Conservation (phyloP, 1,140 invertebrate genomes). For the Reticulitermes speratus region DNA sequence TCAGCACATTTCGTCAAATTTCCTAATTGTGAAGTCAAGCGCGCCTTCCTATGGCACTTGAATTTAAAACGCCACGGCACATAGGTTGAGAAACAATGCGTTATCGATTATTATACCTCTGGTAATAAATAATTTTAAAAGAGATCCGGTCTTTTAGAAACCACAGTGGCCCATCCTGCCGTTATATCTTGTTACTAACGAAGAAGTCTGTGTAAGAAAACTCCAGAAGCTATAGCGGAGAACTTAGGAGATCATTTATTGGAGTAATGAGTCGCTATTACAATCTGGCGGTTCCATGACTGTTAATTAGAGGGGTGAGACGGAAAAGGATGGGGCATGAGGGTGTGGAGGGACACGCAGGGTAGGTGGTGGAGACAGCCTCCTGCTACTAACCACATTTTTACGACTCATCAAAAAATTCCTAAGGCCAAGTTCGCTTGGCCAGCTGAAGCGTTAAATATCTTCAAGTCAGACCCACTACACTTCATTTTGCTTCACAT, state of each 20-base stretch:
- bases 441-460: background rate
- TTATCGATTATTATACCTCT: no score
- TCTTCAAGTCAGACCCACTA: background rate
- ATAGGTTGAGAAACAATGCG: no score
- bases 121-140: no score
- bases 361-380: background rate
- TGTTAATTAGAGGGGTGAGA: background rate
- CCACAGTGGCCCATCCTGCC: no score
- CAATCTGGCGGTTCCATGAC: background rate
- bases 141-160: no score
- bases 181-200: no score
- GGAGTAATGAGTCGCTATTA: background rate
- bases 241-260: background rate
- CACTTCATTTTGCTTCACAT: background rate
- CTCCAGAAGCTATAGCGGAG: background rate
- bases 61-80: no score
- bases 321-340: background rate
- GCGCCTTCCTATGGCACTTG: no score
- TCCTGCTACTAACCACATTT: background rate
- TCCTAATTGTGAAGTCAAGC: no score
- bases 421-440: background rate
- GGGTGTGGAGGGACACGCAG: background rate
- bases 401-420: background rate
- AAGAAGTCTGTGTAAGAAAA: background rate
- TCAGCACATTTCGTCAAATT: no score